Evolutionary conservation across 2,113 vertebrate species (phyloP).

Genomic region (Enhydra lutris): DNA sequence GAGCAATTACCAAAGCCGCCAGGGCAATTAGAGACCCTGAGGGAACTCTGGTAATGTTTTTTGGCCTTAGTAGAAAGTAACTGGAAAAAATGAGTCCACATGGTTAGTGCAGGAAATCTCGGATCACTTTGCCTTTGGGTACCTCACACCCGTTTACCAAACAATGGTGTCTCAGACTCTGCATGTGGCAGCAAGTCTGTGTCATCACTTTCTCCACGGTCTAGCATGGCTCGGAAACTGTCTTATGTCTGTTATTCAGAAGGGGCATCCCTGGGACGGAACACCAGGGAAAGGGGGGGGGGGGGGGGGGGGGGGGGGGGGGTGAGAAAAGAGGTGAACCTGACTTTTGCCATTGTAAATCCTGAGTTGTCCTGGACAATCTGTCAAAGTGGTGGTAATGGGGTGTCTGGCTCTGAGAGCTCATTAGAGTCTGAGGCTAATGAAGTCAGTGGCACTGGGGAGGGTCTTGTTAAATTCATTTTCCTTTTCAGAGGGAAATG

Average conservation of each 20-base stretch:
- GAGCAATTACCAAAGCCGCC: slow-evolving; percentile 37
- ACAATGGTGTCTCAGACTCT: not conserved
- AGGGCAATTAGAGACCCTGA: slow-evolving; percentile 27
- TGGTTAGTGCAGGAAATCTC: not conserved
- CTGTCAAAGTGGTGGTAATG: fast-evolving
- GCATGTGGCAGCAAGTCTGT: not conserved
- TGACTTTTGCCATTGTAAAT: not conserved
- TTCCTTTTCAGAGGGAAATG: not conserved
- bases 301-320: too few species aligned
- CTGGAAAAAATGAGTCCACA: slow-evolving; percentile 21
- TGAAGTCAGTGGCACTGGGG: not conserved
- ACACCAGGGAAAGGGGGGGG: not conserved
- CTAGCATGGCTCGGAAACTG: not conserved
- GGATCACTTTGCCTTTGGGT: not conserved
- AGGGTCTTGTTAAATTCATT: not conserved
- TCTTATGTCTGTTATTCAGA: not conserved
- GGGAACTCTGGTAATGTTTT: slow-evolving; percentile 11
- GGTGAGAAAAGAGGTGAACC: not conserved
- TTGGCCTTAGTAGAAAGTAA: slow-evolving; percentile 24
- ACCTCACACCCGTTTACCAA: not conserved
- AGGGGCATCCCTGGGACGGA: not conserved
- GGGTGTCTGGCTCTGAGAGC: not conserved
- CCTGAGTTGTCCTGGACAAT: not conserved
- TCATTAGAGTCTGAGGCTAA: not conserved
- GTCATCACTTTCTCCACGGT: not conserved